These are phyloP conservation scores for Laodelphax striatellus DNA, from an alignment of 1,140 invertebrate genomes.

Conservation along the genomic window DNA sequence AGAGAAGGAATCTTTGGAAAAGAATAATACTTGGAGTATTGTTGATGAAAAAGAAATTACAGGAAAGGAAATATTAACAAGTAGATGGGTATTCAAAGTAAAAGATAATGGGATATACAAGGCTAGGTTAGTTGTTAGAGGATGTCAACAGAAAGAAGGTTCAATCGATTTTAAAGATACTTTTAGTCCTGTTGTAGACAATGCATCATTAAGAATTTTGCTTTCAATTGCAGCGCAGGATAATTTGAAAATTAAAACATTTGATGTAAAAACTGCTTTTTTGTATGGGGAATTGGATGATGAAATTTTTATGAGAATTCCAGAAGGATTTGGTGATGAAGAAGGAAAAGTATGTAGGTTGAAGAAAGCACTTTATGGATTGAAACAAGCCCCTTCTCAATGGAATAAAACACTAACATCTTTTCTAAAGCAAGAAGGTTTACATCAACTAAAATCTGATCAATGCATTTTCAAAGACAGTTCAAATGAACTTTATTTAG, in stretches of 20 bases:
- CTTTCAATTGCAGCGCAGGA: constrained; percentile 28
- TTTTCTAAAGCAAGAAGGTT: constrained; percentile 22
- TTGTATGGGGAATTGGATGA: background rate
- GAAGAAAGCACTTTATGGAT: constrained; percentile 18
- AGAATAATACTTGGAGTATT: too few relatives aligned
- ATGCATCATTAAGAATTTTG: constrained; percentile 30
- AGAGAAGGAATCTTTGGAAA: too few relatives aligned
- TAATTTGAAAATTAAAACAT: constrained; percentile 28
- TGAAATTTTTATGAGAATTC: constrained; percentile 3
- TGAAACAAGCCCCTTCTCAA: constrained; percentile 25
- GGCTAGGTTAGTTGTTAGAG: constrained; percentile 31
- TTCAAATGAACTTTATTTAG: too few relatives aligned
- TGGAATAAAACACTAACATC: constrained; percentile 26
- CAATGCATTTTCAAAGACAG: constrained; percentile 18
- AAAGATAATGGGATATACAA: constrained; percentile 15
- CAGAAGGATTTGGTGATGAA: background rate
- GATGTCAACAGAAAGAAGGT: constrained; percentile 27
- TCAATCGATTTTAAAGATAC: constrained; percentile 32
- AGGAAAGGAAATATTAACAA: too few relatives aligned
- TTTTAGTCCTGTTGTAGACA: constrained; percentile 30
- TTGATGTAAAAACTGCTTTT: constrained; percentile 31
- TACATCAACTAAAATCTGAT: constrained; percentile 17
- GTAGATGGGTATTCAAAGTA: too few relatives aligned
- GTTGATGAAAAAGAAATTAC: too few relatives aligned
- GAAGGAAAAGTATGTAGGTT: constrained; percentile 15